Evolutionary conservation across 1,140 invertebrate species (phyloP).

Genomic region (Temnothorax curvispinosus): DNA sequence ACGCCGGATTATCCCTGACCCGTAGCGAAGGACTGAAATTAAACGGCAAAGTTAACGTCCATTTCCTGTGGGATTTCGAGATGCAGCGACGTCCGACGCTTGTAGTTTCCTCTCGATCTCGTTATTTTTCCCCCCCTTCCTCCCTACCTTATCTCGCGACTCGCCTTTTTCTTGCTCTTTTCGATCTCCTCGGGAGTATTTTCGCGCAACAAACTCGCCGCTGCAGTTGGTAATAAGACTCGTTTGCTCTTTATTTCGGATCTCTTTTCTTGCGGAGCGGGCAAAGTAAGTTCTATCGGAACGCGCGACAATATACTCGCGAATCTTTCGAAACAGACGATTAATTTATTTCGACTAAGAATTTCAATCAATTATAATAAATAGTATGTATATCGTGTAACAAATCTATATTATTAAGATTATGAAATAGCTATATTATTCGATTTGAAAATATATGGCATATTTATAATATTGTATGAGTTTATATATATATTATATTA

Average conservation of each 20-base stretch:
- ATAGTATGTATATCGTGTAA: neutral
- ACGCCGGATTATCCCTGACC: slow-evolving; percentile 64
- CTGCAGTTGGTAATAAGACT: slow-evolving; percentile 49
- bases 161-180: slow-evolving; percentile 4
- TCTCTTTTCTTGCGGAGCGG: neutral
- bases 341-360: neutral
- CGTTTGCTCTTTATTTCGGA: slow-evolving; percentile 51
- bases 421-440: neutral
- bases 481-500: neutral
- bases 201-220: slow-evolving; percentile 32
- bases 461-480: neutral
- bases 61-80: slow-evolving; percentile 62
- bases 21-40: slow-evolving; percentile 68
- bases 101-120: slow-evolving; percentile 46
- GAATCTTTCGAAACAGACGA: neutral
- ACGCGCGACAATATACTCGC: neutral
- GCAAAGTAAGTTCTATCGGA: slow-evolving; percentile 1
- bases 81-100: slow-evolving; percentile 45
- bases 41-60: slow-evolving; percentile 63
- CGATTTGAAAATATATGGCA: neutral
- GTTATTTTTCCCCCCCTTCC: neutral
- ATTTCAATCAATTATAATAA: neutral
- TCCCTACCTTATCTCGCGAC: neutral
- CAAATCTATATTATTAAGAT: neutral
- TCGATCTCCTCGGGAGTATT: slow-evolving; percentile 27